These are phyloP conservation scores for Crotophaga sulcirostris DNA, from an alignment of 2,113 vertebrate species.

Conservation along the genomic window DNA sequence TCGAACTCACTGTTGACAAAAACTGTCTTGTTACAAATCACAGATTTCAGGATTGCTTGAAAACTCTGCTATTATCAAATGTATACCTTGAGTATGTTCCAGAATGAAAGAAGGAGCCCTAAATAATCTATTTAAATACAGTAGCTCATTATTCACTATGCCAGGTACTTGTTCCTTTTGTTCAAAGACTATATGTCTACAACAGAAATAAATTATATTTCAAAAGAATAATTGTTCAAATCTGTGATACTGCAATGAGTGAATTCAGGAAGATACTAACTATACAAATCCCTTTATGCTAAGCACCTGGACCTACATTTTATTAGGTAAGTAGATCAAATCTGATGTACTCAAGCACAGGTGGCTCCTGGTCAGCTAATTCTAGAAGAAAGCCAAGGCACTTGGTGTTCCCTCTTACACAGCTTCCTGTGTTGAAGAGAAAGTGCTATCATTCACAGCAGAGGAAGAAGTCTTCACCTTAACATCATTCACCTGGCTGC, in stretches of 20 bases:
- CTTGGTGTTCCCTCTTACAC: accelerated
- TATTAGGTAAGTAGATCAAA: neutral
- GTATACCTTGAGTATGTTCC: neutral
- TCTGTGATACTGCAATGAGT: neutral
- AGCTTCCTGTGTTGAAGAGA: neutral
- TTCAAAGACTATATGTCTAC: neutral
- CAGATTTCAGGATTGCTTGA: neutral
- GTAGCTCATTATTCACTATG: neutral
- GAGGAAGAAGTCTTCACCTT: neutral
- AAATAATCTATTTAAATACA: neutral
- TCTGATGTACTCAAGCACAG: neutral
- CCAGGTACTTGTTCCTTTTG: neutral
- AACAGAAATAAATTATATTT: neutral
- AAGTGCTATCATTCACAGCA: neutral
- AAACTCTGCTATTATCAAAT: neutral
- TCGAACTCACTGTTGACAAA: neutral
- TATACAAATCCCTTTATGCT: neutral
- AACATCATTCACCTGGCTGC: accelerated
- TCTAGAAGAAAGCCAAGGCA: neutral
- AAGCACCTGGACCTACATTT: neutral
- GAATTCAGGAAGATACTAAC: neutral
- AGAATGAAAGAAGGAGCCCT: neutral
- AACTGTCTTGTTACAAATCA: neutral
- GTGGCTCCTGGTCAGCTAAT: neutral
- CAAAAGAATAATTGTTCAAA: neutral